A percentile compares a stretch with the other conserved stretches of the same genome.
These are phyloP conservation scores for Zaprionus capensis DNA, from an alignment of 1,140 invertebrate species.

Conservation along the genomic window DNA sequence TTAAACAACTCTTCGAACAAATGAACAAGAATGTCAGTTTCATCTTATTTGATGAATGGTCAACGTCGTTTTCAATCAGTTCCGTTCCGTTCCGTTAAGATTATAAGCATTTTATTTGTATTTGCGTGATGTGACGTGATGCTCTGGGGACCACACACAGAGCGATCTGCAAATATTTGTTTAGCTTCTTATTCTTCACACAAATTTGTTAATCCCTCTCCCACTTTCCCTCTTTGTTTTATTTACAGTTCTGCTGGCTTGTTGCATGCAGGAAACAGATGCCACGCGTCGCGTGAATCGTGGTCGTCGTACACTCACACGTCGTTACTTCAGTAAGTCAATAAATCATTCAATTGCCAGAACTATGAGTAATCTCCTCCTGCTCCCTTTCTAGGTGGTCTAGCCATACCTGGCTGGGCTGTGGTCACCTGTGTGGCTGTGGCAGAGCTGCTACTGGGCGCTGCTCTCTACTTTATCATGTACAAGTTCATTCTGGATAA, in stretches of 20 bases:
- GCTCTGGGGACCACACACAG: conserved; percentile 51
- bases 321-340: conserved; percentile 90
- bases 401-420: conserved; percentile 90
- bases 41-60: conserved; percentile 70
- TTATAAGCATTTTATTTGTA: conserved; percentile 24
- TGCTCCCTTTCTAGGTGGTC: conserved; percentile 84
- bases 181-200: conserved; percentile 15
- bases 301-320: conserved; percentile 89
- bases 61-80: conserved; percentile 59
- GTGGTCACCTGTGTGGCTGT: conserved; percentile 88
- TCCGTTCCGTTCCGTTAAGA: conserved; percentile 58
- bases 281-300: conserved; percentile 90
- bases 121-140: conserved; percentile 27
- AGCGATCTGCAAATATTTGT: conserved; percentile 35
- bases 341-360: background rate
- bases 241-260: conserved; percentile 83
- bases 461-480: conserved; percentile 87
- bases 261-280: conserved; percentile 88
- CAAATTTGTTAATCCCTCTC: conserved; percentile 15
- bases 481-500: conserved; percentile 87
- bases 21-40: conserved; percentile 40
- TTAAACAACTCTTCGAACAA: conserved; percentile 66
- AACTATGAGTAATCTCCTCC: conserved; percentile 1
- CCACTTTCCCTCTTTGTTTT: background rate
- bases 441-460: conserved; percentile 88